These are phyloP conservation scores for Alloplasta piceator DNA, from an alignment of 2,888 invertebrate genomes.

Conservation along the genomic window DNA sequence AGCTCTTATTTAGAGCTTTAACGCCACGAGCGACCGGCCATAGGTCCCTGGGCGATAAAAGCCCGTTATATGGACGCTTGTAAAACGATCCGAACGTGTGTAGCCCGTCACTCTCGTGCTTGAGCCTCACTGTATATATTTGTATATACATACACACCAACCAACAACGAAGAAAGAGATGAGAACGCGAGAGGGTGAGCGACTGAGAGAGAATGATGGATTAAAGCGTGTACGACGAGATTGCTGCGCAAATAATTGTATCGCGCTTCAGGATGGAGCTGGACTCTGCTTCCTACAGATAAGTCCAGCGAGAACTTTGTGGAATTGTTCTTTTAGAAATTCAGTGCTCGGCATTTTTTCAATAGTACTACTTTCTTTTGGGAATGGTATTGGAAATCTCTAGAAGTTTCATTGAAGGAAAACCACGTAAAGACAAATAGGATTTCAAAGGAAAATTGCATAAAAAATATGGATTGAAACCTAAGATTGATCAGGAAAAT, in stretches of 20 bases:
- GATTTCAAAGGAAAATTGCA: not conserved
- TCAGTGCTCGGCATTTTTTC: too few species aligned
- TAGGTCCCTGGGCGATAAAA: slow-evolving; percentile 78
- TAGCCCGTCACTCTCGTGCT: slow-evolving; percentile 56
- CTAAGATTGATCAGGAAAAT: too few species aligned
- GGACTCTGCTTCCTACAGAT: slow-evolving; percentile 39
- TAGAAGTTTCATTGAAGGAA: too few species aligned
- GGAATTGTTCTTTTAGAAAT: not conserved
- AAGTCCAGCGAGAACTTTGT: slow-evolving; percentile 13
- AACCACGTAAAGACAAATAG: too few species aligned
- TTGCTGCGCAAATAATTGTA: slow-evolving; percentile 46
- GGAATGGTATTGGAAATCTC: too few species aligned
- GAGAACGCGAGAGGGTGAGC: slow-evolving; percentile 15
- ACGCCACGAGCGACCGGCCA: slow-evolving; percentile 74
- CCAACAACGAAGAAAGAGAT: slow-evolving; percentile 31
- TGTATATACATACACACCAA: slow-evolving; percentile 53
- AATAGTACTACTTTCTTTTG: too few species aligned
- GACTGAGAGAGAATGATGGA: slow-evolving; percentile 13
- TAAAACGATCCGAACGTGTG: slow-evolving; percentile 75
- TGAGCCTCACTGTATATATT: slow-evolving; percentile 44
- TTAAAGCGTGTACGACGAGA: slow-evolving; percentile 4
- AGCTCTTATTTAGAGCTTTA: slow-evolving; percentile 78
- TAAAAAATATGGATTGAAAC: too few species aligned
- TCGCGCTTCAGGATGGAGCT: slow-evolving; percentile 24
- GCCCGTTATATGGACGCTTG: slow-evolving; percentile 74